Conservation (phyloP, 2,797 vertebrate species). For the Antrozous pallidus region DNA sequence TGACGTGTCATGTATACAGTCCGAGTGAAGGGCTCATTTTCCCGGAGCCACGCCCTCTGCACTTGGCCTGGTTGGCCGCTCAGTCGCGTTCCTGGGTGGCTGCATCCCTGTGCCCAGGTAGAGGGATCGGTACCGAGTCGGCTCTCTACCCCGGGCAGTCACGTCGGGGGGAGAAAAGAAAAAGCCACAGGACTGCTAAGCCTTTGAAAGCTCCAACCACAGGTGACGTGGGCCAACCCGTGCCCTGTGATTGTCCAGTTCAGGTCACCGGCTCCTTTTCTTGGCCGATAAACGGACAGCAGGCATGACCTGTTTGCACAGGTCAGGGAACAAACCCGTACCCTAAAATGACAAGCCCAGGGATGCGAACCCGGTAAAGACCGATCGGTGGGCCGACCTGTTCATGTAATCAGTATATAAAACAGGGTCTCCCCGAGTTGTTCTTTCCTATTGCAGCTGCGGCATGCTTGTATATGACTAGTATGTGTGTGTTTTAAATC, state of each 20-base stretch:
- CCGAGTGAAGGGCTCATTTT: neutral
- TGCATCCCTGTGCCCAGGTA: rapidly evolving
- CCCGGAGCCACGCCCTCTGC: neutral
- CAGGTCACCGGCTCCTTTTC: neutral
- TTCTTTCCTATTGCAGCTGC: neutral
- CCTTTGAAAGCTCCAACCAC: neutral
- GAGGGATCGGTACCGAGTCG: neutral
- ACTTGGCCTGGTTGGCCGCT: neutral
- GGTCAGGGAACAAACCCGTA: neutral
- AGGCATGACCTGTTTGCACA: neutral
- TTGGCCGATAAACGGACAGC: neutral
- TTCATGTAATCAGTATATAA: neutral
- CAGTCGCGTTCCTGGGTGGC: neutral
- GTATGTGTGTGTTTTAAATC: neutral
- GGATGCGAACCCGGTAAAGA: neutral
- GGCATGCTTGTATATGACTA: neutral
- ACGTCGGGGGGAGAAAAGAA: neutral
- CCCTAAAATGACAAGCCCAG: neutral
- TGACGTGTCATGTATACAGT: rapidly evolving
- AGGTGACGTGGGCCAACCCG: too few relatives aligned
- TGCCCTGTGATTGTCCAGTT: neutral
- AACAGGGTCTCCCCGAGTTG: neutral
- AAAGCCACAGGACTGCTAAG: neutral
- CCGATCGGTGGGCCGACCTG: neutral
- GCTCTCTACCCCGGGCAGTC: neutral